Evolutionary conservation across 1,140 invertebrate genomes (phyloP), one percentile per base, ranked within the genome.

Genomic region (Triops longicaudatus): DNA sequence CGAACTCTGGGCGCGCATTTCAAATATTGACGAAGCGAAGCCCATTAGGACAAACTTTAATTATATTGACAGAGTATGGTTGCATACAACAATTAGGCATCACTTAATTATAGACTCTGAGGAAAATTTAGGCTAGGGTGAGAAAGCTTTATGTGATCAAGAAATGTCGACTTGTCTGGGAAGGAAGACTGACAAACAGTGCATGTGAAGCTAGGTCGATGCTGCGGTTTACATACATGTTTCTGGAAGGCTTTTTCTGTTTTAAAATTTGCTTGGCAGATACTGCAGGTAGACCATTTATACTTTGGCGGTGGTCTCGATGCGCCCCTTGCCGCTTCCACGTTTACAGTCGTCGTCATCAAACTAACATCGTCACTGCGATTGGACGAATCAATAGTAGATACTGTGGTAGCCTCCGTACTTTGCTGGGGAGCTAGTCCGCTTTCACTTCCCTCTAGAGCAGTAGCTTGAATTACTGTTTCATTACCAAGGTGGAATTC

Each of bases 131-230:
- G 22, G 22, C 50, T n/a, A 1, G 50, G 50, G 22, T 63, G 50
- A 22, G 50, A 63, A 22, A 63, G 50, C 14, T 63, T 63, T 63
- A 63, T 63, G 50, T 63, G 50, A 63, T 63, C 17, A 17, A 63
- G 10, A 63, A 63, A 63, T 63, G 17, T 63, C 17, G 50, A 9
- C 22, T 63, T 63, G 50, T 22, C 50, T 22, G 50, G 50, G 50
- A 63, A 63, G n/a, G 50, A 63, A 63, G 50, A 63, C 50, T 63
- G 50, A 22, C 50, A 63, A 22, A 63, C 50, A 22, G 50, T 63
- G 50, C 50, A 63, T 1, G 50, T 63, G 17, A n/a, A 63, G 50
- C 50, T 63, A 6, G 50, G 50, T 63, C 50, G 50, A 63, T 63
- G 50, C 22, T 63, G 50, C 14, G 50, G 50, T 63, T 63, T 63